Evolutionary conservation across 2,113 vertebrate species (phyloP), one percentile per base, ranked within the genome.

Genomic region (Motacilla tschutschensis): DNA sequence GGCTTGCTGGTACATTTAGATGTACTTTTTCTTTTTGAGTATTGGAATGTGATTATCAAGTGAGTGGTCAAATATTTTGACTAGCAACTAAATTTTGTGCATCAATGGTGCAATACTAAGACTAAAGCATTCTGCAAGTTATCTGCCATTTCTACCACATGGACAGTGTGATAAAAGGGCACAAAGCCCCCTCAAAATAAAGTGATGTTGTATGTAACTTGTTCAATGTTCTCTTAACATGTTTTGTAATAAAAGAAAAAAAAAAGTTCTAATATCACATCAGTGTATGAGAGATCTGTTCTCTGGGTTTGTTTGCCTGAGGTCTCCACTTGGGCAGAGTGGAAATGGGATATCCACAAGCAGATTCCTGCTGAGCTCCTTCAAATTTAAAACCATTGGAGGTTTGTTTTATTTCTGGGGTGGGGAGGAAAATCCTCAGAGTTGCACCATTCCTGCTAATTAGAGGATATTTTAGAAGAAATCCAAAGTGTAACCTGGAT

Each of bases 191-290:
- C 62, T 90, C 55, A 75, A 91, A 88, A 87, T 60, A 29, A 92
- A 91, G 79, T 82, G 69, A 87, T 95, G 87, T 90, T 92, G 73
- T 93, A 92, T 95, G 94, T 95, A 93, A 94, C 82, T 92, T 94
- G 93, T 93, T 92, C 88, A 89, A 94, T 95, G 94, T 94, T 93
- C 94, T 95, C 92, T 92, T 94, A 93, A 94, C 84, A 87, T 95
- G 88, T 95, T 94, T 95, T 93, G 90, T 95, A 95, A 93, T 95
- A 94, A 95, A 95, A 94, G 44, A 19, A 35, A 72, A 75, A 74
- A 81, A 88, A 74, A 86, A 67, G 51, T 90, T 92, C 94, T 95
- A 92, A 89, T 89, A 80, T 62, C 87, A 87, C 46, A 78, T 43
- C 40, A 58, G 90, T 26, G 88, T 87, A 9, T 36, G 70, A 87